A percentile compares a stretch with the other conserved stretches of the same genome.
Evolutionary conservation across 2,797 vertebrate species (phyloP).

Genomic region (Paedocypris micromegethes): DNA sequence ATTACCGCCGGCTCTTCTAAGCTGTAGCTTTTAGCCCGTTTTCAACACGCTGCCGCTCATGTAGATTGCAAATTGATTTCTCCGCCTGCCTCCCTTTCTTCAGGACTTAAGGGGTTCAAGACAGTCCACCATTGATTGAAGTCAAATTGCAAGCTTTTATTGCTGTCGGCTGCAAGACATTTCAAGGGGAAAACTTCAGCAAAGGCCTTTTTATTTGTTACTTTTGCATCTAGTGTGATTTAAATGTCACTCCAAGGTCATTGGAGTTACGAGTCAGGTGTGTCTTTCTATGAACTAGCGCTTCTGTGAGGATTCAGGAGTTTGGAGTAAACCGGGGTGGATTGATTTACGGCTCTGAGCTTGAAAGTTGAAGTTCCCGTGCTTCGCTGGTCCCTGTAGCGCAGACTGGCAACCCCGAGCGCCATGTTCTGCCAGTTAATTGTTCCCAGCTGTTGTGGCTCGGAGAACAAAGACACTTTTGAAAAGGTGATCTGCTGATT

Average conservation of each 20-base stretch:
- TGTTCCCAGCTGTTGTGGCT: conserved; percentile 68
- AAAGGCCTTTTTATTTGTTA: conserved; percentile 12
- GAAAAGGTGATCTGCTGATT: conserved; percentile 73
- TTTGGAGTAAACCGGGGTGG: conserved; percentile 30
- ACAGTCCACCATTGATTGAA: conserved; percentile 67
- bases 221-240: background rate
- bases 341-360: conserved; percentile 49
- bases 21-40: conserved; percentile 62
- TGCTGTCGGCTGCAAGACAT: conserved; percentile 70
- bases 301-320: background rate
- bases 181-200: conserved; percentile 63
- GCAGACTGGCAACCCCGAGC: conserved; percentile 59
- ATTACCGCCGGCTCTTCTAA: conserved; percentile 58
- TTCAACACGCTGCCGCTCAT: conserved; percentile 67
- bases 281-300: background rate
- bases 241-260: conserved; percentile 1
- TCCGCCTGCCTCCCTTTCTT: conserved; percentile 62
- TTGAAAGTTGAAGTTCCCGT: conserved; percentile 48
- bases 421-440: conserved; percentile 69
- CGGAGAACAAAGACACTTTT: conserved; percentile 69
- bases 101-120: conserved; percentile 72
- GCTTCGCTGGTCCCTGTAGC: conserved; percentile 52
- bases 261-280: background rate
- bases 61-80: conserved; percentile 77
- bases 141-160: conserved; percentile 71